Percentiles rank a stretch among this genome's conserved stretches.
These are phyloP conservation scores for Papilio machaon DNA, from an alignment of 1,140 invertebrate species.

Conservation along the genomic window DNA sequence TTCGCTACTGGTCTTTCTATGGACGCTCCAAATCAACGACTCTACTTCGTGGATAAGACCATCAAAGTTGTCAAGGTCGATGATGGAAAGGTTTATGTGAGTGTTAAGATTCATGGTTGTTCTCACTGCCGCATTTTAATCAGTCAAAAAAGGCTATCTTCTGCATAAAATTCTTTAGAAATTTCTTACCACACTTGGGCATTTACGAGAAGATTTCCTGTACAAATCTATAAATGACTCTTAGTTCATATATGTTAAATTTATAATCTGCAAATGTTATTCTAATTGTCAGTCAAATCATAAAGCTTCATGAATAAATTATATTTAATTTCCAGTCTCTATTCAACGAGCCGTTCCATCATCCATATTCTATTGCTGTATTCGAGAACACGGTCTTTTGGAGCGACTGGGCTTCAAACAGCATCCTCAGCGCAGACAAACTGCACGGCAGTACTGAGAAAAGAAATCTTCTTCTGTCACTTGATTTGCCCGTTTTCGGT, in stretches of 20 bases:
- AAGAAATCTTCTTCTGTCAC: conserved; percentile 80
- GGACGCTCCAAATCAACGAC: conserved; percentile 90
- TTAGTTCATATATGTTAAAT: not conserved
- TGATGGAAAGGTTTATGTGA: conserved; percentile 63
- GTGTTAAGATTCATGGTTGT: conserved; percentile 44
- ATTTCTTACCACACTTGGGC: no score
- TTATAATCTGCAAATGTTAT: no score
- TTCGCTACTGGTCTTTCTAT: conserved; percentile 96
- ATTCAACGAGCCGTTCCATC: conserved; percentile 82
- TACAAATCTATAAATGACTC: not conserved
- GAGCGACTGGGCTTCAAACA: conserved; percentile 89
- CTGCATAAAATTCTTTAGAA: not conserved
- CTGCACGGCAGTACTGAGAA: conserved; percentile 85
- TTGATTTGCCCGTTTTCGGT: conserved; percentile 76
- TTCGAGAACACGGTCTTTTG: conserved; percentile 95
- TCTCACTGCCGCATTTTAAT: not conserved
- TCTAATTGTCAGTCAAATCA: no score
- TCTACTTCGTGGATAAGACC: conserved; percentile 92
- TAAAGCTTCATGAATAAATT: not conserved
- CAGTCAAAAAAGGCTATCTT: not conserved
- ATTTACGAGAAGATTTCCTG: no score
- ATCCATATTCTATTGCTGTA: conserved; percentile 92
- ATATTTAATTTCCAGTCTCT: conserved; percentile 71
- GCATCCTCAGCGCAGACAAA: conserved; percentile 87
- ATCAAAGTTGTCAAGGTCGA: conserved; percentile 91